These are phyloP conservation scores for Volucella inanis DNA, from an alignment of 2,888 invertebrate species.

Conservation along the genomic window DNA sequence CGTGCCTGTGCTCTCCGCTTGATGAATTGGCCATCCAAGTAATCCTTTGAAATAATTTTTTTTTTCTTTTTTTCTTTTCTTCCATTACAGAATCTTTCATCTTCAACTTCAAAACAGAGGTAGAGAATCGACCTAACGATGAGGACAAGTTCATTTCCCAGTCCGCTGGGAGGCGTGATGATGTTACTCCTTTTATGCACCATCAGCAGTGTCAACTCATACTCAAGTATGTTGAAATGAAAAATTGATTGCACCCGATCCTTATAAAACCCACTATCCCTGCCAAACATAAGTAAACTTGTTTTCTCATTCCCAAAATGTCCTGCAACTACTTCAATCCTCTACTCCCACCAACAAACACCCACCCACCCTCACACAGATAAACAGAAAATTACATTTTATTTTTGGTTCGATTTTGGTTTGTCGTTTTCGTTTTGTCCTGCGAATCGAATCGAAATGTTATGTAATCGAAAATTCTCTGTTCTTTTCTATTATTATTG, in stretches of 20 bases:
- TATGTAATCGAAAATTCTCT: slow-evolving; percentile 73
- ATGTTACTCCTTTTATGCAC: slow-evolving; percentile 78
- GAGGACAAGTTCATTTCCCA: slow-evolving; percentile 57
- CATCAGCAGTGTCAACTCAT: slow-evolving; percentile 80
- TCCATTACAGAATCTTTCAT: slow-evolving; percentile 49
- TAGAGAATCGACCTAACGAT: slow-evolving; percentile 30
- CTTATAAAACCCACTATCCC: slow-evolving; percentile 1
- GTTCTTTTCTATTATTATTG: slow-evolving; percentile 73
- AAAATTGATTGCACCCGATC: slow-evolving; percentile 60
- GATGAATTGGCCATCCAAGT: slow-evolving; percentile 44
- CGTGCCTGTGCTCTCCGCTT: not conserved
- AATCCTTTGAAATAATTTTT: slow-evolving; percentile 53
- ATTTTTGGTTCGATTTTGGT: slow-evolving; percentile 71
- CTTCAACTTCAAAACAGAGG: not conserved
- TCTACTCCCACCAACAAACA: not conserved
- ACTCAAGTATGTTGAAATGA: slow-evolving; percentile 81
- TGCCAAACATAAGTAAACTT: slow-evolving; percentile 45
- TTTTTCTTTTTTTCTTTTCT: slow-evolving; percentile 31
- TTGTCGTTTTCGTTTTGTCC: slow-evolving; percentile 61
- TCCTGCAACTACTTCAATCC: not conserved
- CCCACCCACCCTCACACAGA: slow-evolving; percentile 5
- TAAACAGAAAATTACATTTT: slow-evolving; percentile 61
- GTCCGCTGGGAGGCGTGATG: slow-evolving; percentile 64
- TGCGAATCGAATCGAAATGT: slow-evolving; percentile 75
- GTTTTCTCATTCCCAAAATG: no score